These are phyloP conservation scores for Myotis planiceps DNA, from an alignment of 2,797 vertebrate genomes.

Conservation along the genomic window DNA sequence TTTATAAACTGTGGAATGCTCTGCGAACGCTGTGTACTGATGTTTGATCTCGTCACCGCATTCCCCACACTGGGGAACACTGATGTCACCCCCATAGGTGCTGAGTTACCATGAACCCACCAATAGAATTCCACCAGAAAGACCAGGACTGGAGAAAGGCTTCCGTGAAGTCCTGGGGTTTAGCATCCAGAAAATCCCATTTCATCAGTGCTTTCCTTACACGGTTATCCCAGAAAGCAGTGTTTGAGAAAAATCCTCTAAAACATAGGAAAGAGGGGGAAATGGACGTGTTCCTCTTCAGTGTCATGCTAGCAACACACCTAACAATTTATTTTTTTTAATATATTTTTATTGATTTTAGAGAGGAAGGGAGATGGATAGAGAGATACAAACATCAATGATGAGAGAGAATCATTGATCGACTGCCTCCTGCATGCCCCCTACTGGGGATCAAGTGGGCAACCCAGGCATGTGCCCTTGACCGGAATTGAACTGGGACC, in stretches of 20 bases:
- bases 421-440: no score
- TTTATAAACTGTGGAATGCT: neutral
- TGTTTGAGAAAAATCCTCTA: neutral
- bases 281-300: rapidly evolving
- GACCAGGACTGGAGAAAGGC: neutral
- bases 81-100: rapidly evolving
- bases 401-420: no score
- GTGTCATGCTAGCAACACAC: neutral
- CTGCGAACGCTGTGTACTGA: rapidly evolving
- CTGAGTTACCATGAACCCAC: rapidly evolving
- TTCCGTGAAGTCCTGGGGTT: neutral
- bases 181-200: neutral
- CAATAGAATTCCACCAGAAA: neutral
- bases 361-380: no score
- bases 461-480: no score
- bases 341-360: no score
- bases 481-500: no score
- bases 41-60: rapidly evolving
- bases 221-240: neutral
- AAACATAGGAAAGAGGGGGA: neutral
- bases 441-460: no score
- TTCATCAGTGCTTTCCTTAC: neutral
- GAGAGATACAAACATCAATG: no score
- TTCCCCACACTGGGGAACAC: rapidly evolving
- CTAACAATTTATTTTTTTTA: neutral